Percentiles rank a stretch among this genome's conserved stretches.
Evolutionary conservation across 2,888 invertebrate genomes (phyloP).

Genomic region (Hipparchia sbordonii): DNA sequence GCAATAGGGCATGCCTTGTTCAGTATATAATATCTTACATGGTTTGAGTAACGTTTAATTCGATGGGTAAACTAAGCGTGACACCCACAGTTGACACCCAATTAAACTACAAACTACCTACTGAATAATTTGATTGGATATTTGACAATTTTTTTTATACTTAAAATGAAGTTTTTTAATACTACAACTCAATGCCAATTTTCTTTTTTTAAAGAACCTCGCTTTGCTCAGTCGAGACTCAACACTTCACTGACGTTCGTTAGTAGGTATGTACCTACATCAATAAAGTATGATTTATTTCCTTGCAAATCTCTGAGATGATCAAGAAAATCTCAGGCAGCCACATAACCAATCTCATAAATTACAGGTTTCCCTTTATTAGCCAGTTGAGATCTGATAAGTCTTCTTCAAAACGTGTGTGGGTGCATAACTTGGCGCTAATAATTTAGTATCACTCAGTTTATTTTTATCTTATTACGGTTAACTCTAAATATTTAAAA

Average conservation of each 20-base stretch:
- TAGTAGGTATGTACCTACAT: too few species aligned
- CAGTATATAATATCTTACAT: not conserved
- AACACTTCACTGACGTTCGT: too few species aligned
- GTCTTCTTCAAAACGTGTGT: not conserved
- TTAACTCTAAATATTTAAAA: too few species aligned
- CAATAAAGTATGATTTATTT: not conserved
- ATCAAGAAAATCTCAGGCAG: conserved; percentile 1
- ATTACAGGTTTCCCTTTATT: conserved; percentile 8
- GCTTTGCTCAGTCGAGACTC: too few species aligned
- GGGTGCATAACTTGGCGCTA: not conserved
- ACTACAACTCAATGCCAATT: too few species aligned
- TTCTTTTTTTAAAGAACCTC: too few species aligned
- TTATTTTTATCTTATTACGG: too few species aligned
- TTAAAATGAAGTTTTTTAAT: too few species aligned
- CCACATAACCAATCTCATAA: conserved; percentile 3
- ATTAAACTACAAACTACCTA: too few species aligned
- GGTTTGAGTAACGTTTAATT: not conserved
- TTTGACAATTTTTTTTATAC: too few species aligned
- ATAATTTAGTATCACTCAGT: too few species aligned
- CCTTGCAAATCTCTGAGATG: conserved; percentile 4
- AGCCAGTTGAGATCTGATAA: conserved; percentile 9
- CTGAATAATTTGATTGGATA: too few species aligned
- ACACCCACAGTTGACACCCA: not conserved
- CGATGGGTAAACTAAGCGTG: not conserved
- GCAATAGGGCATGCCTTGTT: not conserved